Percentiles rank a stretch among this genome's conserved stretches.
phyloP scores from a whole-genome alignment of 2,888 invertebrate genomes.

The Mesorhabditis belari region DNA sequence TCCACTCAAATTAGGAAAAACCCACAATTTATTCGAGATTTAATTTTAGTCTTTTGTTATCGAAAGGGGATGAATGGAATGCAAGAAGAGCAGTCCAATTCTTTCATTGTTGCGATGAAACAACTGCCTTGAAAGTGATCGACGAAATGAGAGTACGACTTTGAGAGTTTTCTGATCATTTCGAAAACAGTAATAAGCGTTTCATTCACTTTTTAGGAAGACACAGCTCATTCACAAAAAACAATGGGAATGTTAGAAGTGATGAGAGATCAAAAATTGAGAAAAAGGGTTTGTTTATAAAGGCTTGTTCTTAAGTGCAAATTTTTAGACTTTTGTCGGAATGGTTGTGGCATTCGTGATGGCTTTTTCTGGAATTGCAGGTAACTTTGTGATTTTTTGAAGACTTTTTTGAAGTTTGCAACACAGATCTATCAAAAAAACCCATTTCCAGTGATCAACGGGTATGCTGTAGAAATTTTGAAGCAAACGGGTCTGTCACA shows the following conservation, averaged over 20 bases:
- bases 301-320: background rate
- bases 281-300: background rate
- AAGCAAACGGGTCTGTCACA: conserved; percentile 28
- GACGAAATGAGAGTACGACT: conserved; percentile 13
- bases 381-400: conserved; percentile 3
- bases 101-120: conserved; percentile 26
- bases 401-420: too few relatives aligned
- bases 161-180: background rate
- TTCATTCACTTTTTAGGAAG: background rate
- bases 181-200: background rate
- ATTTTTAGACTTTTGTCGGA: conserved; percentile 18
- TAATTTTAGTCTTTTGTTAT: conserved; percentile 15
- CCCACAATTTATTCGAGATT: background rate
- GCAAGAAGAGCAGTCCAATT: conserved; percentile 27
- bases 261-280: background rate
- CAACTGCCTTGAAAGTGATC: conserved; percentile 12
- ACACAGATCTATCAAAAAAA: too few relatives aligned
- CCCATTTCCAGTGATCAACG: conserved; percentile 40
- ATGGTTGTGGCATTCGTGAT: conserved; percentile 36
- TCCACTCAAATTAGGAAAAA: too few relatives aligned
- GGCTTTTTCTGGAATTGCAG: conserved; percentile 42
- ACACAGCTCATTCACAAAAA: background rate
- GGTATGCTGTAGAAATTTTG: conserved; percentile 43
- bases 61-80: conserved; percentile 11
- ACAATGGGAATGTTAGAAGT: background rate